Base-by-base conservation (phyloP, 2,113 vertebrate genomes). In the Leucopsar rothschildi region DNA sequence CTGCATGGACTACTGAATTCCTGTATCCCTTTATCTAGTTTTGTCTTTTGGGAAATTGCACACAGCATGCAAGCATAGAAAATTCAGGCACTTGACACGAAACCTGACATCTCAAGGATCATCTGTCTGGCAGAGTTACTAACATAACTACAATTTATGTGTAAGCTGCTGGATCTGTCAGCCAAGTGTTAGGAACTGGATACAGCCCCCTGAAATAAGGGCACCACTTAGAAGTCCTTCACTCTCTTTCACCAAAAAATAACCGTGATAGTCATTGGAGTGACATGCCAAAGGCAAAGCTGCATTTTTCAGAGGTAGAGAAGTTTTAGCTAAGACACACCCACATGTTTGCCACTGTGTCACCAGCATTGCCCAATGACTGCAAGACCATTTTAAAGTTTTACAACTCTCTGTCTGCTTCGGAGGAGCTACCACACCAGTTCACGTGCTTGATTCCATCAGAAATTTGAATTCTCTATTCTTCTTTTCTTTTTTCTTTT, bases 401-500 rank as follows among this genome's bases (percentile, higher is more conserved):
- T 23, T 59, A 59, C 90, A 87, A 37, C 6, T 49, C 33, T 78
- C 18, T 65, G 24, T 9, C 39, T 88, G 29, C 44, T 63, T 33
- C 19, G 33, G 21, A 29, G 10, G 5, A 63, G 65, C 33, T 29
- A 39, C 11, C 33, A 92, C 9, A 3, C 8, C 12, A 53, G 7
- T 87, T 22, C 45, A 12, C 9, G 9, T 1, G 1, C 11, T 53
- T 18, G 0, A 20, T 35, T 88, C 31, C 37, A 6, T 68, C 42
- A 35, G 31, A 61, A 29, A 78, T 68, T 65, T 70, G n/a, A 71
- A 45, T 3, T 63, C 9, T 56, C 11, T 59, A 4, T 19, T 57
- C 9, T 33, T 31, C 1, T n/a, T 21, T 45, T 59, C 9, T 6
- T 33, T 13, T 27, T 6, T 1, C 3, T 25, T 22, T 42, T 33